These are phyloP conservation scores for Rafetus swinhoei DNA, from an alignment of 2,113 vertebrate species.

Conservation along the genomic window DNA sequence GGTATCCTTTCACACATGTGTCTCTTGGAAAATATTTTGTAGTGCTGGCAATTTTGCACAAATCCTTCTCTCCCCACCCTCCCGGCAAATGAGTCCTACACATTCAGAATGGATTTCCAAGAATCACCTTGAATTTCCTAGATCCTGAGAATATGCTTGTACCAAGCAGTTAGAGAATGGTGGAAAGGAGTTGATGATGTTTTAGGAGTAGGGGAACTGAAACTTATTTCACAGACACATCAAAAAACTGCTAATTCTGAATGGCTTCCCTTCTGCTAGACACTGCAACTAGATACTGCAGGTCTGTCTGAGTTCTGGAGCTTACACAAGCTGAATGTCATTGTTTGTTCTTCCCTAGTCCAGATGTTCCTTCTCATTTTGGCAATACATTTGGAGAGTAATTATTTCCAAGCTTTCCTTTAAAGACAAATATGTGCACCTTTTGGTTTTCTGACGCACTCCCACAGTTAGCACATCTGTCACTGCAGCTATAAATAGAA, in stretches of 20 bases:
- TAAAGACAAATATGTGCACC: not conserved
- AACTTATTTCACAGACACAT: not conserved
- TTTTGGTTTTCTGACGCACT: not conserved
- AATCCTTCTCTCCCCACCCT: not conserved
- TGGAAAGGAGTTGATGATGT: not conserved
- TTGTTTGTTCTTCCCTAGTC: not conserved
- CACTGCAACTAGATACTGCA: slow-evolving; percentile 21
- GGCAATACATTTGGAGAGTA: not conserved
- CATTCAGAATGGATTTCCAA: not conserved
- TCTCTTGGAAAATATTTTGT: not conserved
- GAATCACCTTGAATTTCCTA: not conserved
- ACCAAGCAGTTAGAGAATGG: not conserved
- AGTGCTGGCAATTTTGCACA: not conserved
- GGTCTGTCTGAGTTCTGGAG: not conserved
- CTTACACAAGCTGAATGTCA: not conserved
- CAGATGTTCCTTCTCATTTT: not conserved
- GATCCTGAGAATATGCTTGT: not conserved
- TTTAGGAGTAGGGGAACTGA: not conserved
- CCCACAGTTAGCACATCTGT: not conserved
- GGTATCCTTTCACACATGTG: not conserved
- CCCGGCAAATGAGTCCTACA: not conserved
- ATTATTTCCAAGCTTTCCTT: not conserved
- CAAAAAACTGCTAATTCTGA: slow-evolving; percentile 38
- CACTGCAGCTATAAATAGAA: not conserved
- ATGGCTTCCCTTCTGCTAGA: slow-evolving; percentile 38